These are phyloP conservation scores for Dryoscopus gambensis DNA, from an alignment of 2,113 vertebrate genomes.

Conservation along the genomic window DNA sequence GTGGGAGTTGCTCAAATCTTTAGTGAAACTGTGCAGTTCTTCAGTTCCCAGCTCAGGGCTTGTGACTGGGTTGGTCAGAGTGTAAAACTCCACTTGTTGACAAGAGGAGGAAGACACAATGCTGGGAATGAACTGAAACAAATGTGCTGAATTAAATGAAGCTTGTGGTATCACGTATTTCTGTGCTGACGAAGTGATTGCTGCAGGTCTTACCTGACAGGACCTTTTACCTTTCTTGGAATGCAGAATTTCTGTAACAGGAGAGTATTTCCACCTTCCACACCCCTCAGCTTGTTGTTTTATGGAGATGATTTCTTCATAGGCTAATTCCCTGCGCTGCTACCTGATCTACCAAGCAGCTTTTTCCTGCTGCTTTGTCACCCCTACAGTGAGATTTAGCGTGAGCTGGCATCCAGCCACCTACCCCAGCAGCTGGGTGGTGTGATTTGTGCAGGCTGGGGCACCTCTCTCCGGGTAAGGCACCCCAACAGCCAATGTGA, in stretches of 20 bases:
- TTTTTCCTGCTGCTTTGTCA: neutral
- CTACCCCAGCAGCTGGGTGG: neutral
- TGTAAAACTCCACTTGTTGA: neutral
- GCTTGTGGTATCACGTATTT: neutral
- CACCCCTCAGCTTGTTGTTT: neutral
- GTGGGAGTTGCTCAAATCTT: neutral
- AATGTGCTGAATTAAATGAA: neutral
- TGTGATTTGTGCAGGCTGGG: neutral
- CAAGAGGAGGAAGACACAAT: neutral
- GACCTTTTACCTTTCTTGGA: neutral
- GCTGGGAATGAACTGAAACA: neutral
- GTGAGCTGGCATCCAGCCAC: neutral
- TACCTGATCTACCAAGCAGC: neutral
- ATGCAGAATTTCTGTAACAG: slow-evolving; percentile 17
- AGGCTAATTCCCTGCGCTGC: neutral
- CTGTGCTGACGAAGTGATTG: neutral
- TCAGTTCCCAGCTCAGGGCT: neutral
- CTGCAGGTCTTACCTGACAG: neutral
- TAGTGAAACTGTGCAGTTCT: neutral
- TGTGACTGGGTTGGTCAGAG: neutral
- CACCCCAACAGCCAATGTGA: neutral
- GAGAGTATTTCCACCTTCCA: neutral
- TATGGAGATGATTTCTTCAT: neutral
- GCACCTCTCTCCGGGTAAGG: neutral
- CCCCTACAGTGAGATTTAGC: neutral